Conservation (phyloP, 2,113 vertebrate genomes). For the Numida meleagris region DNA sequence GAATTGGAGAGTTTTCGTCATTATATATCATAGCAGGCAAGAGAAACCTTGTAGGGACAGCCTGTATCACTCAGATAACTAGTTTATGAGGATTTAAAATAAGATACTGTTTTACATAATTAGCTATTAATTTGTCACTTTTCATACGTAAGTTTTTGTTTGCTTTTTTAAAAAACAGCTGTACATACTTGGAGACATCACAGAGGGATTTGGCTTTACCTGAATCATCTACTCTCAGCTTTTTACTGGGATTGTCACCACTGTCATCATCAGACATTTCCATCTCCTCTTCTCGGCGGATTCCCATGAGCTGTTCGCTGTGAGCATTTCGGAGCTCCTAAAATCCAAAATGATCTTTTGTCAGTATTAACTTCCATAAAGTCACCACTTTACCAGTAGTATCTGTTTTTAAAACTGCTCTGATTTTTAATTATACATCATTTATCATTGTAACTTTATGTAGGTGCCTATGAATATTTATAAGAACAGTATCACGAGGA, state of each 20-base stretch:
- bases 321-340: slow-evolving; percentile 96
- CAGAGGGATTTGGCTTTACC: slow-evolving; percentile 74
- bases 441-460: slow-evolving; percentile 29
- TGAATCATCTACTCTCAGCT: slow-evolving; percentile 85
- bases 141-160: neutral
- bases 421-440: neutral
- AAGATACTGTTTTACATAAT: slow-evolving; percentile 8
- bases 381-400: neutral
- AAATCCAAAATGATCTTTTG: slow-evolving; percentile 61
- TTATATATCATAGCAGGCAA: slow-evolving; percentile 8
- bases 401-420: slow-evolving; percentile 7
- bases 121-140: neutral
- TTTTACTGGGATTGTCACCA: slow-evolving; percentile 87
- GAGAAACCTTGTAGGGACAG: slow-evolving; percentile 52
- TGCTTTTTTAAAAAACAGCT: neutral
- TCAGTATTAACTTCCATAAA: slow-evolving; percentile 19
- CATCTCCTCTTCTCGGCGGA: slow-evolving; percentile 95
- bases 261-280: slow-evolving; percentile 96
- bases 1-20: neutral
- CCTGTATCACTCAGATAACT: slow-evolving; percentile 31
- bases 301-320: slow-evolving; percentile 96
- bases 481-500: neutral
- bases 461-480: slow-evolving; percentile 39
- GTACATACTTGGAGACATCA: neutral
- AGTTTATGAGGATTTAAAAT: slow-evolving; percentile 51